phyloP scores from a whole-genome alignment of 2,797 vertebrate genomes.

The Tarsius wallacei region DNA sequence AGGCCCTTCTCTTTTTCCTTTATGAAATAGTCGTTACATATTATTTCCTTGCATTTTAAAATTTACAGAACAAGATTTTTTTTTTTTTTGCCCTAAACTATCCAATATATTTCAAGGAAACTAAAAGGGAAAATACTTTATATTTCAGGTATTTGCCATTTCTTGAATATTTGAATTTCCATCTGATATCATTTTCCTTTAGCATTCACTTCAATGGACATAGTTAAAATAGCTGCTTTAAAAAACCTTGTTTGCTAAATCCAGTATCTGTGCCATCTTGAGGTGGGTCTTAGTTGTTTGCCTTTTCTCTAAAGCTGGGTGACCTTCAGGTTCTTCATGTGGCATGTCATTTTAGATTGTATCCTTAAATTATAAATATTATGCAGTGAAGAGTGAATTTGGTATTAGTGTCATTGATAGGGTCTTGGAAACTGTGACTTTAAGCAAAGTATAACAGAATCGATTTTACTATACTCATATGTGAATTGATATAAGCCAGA shows the following conservation, averaged over 20 bases:
- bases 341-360: not conserved
- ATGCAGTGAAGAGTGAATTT: not conserved
- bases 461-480: not conserved
- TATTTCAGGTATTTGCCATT: not conserved
- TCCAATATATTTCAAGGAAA: not conserved
- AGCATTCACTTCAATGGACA: not conserved
- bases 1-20: not conserved
- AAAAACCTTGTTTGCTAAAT: not conserved
- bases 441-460: not conserved
- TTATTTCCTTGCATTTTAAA: too few species aligned
- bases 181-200: not conserved
- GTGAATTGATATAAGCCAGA: not conserved
- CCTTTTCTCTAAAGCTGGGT: not conserved
- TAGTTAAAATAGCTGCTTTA: not conserved
- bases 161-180: not conserved
- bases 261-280: not conserved
- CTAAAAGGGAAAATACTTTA: not conserved
- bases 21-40: accelerated
- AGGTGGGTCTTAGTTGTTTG: not conserved
- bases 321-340: not conserved
- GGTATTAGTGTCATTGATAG: not conserved
- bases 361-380: not conserved
- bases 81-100: not conserved
- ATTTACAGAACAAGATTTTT: not conserved
- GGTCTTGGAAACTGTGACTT: not conserved